These are phyloP conservation scores for Naja naja DNA, from an alignment of 2,113 vertebrate genomes.

Conservation along the genomic window DNA sequence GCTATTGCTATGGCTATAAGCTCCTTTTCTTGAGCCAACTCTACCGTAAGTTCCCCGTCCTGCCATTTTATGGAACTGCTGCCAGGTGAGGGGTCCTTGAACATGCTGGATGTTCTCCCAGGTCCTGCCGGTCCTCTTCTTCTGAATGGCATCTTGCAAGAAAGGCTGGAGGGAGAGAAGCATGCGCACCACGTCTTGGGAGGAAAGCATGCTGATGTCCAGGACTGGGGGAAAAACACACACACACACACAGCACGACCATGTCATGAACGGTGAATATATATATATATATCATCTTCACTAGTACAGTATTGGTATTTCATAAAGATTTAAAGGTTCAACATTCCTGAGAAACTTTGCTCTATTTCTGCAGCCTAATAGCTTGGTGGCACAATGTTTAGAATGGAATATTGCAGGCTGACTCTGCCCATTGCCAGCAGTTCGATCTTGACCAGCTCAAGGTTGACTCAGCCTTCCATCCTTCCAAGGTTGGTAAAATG, in stretches of 20 bases:
- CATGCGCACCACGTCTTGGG: constrained; percentile 96
- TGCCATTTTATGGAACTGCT: constrained; percentile 99
- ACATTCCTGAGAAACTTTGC: neutral
- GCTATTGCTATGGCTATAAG: too few species aligned
- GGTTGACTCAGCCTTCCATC: too few species aligned
- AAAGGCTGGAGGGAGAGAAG: constrained; percentile 95
- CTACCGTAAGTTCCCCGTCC: constrained; percentile 93
- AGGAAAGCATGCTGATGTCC: constrained; percentile 94
- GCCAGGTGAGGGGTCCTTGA: constrained; percentile 97
- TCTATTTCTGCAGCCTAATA: neutral
- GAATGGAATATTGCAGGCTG: too few species aligned
- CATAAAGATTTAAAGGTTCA: neutral
- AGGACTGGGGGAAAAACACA: constrained; percentile 70
- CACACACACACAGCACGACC: neutral
- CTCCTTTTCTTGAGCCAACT: neutral
- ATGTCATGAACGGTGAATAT: neutral
- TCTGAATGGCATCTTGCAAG: constrained; percentile 96
- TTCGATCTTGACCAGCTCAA: too few species aligned
- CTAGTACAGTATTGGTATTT: neutral
- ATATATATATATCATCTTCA: neutral
- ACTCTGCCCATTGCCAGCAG: too few species aligned
- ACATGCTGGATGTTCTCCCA: constrained; percentile 99
- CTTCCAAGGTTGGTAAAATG: too few species aligned
- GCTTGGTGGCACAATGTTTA: too few species aligned
- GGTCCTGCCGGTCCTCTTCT: constrained; percentile 93